These are phyloP conservation scores for Gambusia holbrooki DNA, from an alignment of 2,113 vertebrate species.

Conservation along the genomic window DNA sequence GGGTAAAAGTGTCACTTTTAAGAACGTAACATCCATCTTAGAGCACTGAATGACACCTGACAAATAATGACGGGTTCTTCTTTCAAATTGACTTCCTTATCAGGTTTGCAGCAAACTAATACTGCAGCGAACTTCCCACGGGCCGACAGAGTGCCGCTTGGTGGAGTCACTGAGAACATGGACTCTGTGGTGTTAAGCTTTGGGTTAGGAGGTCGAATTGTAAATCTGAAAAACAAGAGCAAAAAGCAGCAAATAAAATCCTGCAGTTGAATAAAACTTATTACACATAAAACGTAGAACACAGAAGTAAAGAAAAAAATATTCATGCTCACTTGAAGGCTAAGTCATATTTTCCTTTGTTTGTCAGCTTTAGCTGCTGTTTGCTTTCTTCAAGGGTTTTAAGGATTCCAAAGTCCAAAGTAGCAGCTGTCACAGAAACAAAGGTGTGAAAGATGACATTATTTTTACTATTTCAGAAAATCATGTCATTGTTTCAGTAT, in stretches of 20 bases:
- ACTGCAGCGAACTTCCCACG: conserved; percentile 74
- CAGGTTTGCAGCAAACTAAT: conserved; percentile 81
- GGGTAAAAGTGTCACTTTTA: background rate
- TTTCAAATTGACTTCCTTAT: conserved; percentile 78
- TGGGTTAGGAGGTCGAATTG: conserved; percentile 60
- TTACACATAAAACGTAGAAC: background rate
- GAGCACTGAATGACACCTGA: conserved; percentile 75
- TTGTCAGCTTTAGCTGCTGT: conserved; percentile 83
- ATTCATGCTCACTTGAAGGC: conserved; percentile 83
- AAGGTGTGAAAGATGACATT: background rate
- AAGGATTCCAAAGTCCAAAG: conserved; percentile 86
- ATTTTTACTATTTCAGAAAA: background rate
- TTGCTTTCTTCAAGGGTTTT: conserved; percentile 82
- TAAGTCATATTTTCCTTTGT: conserved; percentile 89
- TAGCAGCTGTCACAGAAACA: conserved; percentile 77
- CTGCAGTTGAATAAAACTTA: background rate
- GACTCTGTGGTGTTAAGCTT: conserved; percentile 65
- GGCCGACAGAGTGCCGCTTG: conserved; percentile 75
- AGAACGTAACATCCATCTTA: background rate
- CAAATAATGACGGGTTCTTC: conserved; percentile 84
- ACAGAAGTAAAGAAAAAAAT: background rate
- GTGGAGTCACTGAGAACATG: conserved; percentile 82
- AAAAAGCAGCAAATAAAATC: background rate
- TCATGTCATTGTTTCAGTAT: background rate
- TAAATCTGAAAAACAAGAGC: conserved; percentile 80